Conservation (phyloP, 2,113 vertebrate species). For the Nothocercus nigrocapillus region DNA sequence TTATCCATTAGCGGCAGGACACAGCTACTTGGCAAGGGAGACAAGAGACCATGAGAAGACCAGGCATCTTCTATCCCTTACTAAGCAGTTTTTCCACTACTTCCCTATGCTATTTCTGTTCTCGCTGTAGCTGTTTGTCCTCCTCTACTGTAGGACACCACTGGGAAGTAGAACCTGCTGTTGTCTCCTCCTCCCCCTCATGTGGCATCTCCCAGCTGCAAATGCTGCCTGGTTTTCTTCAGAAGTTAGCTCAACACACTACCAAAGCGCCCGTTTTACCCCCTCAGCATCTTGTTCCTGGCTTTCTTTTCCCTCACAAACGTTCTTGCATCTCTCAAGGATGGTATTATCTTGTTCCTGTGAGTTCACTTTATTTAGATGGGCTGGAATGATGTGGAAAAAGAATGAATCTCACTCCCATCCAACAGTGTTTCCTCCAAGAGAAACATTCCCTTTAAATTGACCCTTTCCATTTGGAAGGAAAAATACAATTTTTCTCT, state of each 20-base stretch:
- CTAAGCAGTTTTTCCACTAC: neutral
- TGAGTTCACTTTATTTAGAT: neutral
- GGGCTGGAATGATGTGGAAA: neutral
- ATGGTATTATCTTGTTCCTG: neutral
- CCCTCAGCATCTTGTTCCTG: neutral
- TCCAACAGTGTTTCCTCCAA: neutral
- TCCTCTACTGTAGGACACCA: neutral
- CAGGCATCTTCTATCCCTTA: neutral
- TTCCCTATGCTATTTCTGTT: neutral
- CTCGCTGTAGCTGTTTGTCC: neutral
- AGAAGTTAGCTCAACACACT: neutral
- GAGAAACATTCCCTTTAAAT: constrained; percentile 17
- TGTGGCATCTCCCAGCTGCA: neutral
- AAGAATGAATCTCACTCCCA: neutral
- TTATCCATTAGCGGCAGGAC: neutral
- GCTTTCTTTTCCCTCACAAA: neutral
- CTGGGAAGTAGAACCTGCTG: neutral
- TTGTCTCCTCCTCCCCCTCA: neutral
- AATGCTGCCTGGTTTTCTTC: neutral
- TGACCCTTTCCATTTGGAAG: neutral
- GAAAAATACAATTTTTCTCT: constrained; percentile 26
- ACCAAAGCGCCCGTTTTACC: neutral
- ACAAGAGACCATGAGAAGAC: neutral
- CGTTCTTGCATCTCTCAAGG: neutral
- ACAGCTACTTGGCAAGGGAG: neutral